Evolutionary conservation across 2,113 vertebrate genomes (phyloP), one percentile per base, ranked within the genome.

Genomic region (Kryptolebias marmoratus): DNA sequence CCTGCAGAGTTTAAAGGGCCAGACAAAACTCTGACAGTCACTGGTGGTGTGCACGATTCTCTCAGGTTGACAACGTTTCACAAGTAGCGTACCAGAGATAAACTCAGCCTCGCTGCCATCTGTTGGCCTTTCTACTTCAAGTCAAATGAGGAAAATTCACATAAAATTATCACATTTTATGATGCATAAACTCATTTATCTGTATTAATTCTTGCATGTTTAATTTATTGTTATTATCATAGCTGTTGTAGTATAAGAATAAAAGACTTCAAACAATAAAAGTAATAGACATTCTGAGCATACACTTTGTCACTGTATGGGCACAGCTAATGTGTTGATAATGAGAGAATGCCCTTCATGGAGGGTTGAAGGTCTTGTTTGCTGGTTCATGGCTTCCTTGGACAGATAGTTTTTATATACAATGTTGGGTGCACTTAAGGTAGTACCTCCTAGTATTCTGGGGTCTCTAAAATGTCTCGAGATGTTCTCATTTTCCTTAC

Each of bases 1-100:
- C 82, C 75, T 75, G 85, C 64, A 13, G 89, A 75, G 84, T 86
- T 82, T 73, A 83, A 89, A 91, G 74, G 68, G 53, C 62, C 77
- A 67, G 77, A 49, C 13, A 28, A 61, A 54, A 64, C 70, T 50
- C 75, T 31, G 71, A 68, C 54, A 44, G 68, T 28, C 14, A 2
- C 54, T 45, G 53, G 64, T 68, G 76, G 48, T 77, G 68, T 0
- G 52, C 47, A 16, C 58, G 44, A 31, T 78, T 71, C 45, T 69
- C 64, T 77, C 15, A 78, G 12, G 72, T 12, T 27, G 63, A 82
- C 75, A 1, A 31, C 3, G 57, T 75, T 63, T 48, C 47, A 55
- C 62, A 71, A n/a, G 60, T 32, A 5, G 30, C 16, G 9, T 0
- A 49, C 56, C 32, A 10, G 14, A 55, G 22, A 12, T 14, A 58